Percentiles rank a stretch among this genome's conserved stretches.
phyloP scores from a whole-genome alignment of 2,797 vertebrate species.

The Dryobates pubescens region DNA sequence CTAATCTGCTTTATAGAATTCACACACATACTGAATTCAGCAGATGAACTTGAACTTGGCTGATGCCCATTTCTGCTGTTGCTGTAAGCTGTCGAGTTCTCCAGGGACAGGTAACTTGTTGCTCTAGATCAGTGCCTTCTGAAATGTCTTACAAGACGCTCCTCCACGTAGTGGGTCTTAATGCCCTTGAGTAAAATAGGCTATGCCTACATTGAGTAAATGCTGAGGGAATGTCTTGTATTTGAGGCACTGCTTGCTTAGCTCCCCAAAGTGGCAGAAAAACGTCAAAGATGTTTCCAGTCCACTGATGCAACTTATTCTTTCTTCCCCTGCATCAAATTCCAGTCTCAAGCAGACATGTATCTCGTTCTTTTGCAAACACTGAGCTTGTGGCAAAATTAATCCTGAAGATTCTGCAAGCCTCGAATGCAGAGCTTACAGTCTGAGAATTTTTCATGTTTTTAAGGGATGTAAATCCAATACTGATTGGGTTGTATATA shows the following conservation, averaged over 20 bases:
- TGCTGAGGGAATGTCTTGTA: background rate
- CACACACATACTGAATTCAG: background rate
- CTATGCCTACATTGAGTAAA: background rate
- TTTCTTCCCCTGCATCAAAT: background rate
- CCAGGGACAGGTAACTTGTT: background rate
- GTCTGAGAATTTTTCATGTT: background rate
- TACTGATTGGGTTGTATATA: background rate
- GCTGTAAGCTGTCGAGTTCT: background rate
- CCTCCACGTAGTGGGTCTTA: background rate
- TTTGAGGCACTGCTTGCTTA: background rate
- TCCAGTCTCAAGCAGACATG: background rate
- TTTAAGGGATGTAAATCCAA: background rate
- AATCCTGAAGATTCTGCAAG: background rate
- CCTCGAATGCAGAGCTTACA: background rate
- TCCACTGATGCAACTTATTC: background rate
- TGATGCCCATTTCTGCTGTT: background rate
- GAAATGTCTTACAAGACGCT: background rate
- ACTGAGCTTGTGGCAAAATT: background rate
- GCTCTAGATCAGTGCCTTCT: background rate
- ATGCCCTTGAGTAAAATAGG: accelerated
- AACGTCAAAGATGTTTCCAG: background rate
- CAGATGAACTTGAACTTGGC: background rate
- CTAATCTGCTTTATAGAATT: background rate
- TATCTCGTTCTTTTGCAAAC: background rate
- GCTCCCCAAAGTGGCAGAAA: background rate